phyloP scores from a whole-genome alignment of 2,797 vertebrate species.

The Squalus acanthias region DNA sequence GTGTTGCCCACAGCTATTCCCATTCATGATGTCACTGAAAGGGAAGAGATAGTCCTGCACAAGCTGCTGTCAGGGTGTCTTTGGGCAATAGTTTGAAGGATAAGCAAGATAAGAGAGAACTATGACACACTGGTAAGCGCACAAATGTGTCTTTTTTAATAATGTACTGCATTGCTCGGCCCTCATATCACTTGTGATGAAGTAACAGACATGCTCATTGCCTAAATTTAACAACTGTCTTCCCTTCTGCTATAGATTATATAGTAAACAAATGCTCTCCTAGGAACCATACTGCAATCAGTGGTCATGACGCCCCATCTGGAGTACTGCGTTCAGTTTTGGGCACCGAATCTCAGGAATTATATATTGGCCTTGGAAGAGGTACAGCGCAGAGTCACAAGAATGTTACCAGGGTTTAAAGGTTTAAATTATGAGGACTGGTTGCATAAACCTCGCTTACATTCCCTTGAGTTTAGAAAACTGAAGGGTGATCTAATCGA shows the following conservation, averaged over 20 bases:
- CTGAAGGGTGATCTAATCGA: neutral
- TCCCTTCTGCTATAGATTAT: neutral
- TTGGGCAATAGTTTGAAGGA: neutral
- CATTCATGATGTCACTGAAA: slow-evolving; percentile 26
- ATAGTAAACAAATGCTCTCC: neutral
- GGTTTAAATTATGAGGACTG: neutral
- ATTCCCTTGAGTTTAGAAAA: neutral
- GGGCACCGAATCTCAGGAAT: neutral
- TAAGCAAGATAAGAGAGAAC: neutral
- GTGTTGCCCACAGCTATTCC: neutral
- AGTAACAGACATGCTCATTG: neutral
- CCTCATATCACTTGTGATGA: neutral
- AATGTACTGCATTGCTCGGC: neutral
- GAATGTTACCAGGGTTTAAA: neutral
- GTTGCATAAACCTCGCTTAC: neutral
- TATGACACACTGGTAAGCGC: no score
- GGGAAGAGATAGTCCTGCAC: neutral
- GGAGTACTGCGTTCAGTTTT: neutral
- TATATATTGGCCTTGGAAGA: neutral
- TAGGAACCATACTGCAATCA: neutral
- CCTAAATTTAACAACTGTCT: neutral
- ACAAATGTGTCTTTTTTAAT: neutral
- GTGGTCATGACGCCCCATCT: neutral
- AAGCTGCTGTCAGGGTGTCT: neutral
- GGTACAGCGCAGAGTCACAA: neutral